phyloP scores from a whole-genome alignment of 1,140 invertebrate genomes.

The Zaprionus taronus region DNA sequence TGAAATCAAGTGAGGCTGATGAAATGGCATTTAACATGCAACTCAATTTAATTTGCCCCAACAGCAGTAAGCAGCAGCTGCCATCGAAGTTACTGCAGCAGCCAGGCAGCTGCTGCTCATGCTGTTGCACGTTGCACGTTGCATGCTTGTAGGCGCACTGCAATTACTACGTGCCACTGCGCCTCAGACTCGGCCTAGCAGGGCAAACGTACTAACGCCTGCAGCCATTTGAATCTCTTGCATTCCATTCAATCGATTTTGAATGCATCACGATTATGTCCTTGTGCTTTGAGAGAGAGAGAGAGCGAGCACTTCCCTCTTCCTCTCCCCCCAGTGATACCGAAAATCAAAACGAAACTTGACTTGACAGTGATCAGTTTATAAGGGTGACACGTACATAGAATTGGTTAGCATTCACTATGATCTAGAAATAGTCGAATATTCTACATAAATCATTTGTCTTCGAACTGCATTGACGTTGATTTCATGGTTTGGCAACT shows the following conservation, averaged over 20 bases:
- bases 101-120: constrained; percentile 11
- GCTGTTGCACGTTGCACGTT: constrained; percentile 50
- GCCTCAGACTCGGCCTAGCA: neutral
- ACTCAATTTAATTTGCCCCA: constrained; percentile 77
- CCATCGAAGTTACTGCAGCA: constrained; percentile 3
- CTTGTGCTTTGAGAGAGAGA: constrained; percentile 17
- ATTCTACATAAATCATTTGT: too few relatives aligned
- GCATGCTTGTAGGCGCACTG: constrained; percentile 71
- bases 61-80: constrained; percentile 55
- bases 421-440: too few relatives aligned
- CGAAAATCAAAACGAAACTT: neutral
- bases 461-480: neutral
- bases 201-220: constrained; percentile 41
- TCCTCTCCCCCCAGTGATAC: neutral
- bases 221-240: constrained; percentile 71
- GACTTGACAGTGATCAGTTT: neutral
- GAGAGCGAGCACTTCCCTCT: too few relatives aligned
- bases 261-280: constrained; percentile 32
- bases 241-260: constrained; percentile 54
- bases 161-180: constrained; percentile 77
- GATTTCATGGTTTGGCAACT: neutral
- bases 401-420: neutral
- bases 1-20: constrained; percentile 70
- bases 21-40: constrained; percentile 74
- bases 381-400: neutral